Conservation (phyloP, 2,888 invertebrate species). For the Ophioninae sp. region DNA sequence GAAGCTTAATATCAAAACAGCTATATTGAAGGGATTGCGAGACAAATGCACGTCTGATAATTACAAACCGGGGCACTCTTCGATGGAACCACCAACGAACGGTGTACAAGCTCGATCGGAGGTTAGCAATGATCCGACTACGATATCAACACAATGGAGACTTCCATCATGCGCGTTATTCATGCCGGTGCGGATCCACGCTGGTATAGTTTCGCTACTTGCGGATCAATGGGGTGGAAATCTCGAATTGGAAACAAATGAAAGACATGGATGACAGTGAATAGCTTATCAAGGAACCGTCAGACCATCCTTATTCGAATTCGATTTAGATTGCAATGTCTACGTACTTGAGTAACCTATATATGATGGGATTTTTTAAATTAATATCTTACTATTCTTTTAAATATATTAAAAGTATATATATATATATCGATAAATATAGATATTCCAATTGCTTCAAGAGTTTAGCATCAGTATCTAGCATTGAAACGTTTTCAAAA, state of each 20-base stretch:
- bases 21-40: constrained; percentile 24
- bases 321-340: too few species aligned
- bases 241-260: neutral
- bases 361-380: too few species aligned
- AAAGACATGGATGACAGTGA: neutral
- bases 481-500: too few species aligned
- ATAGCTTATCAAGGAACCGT: neutral
- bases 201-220: neutral
- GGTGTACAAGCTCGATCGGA: constrained; percentile 36
- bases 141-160: neutral
- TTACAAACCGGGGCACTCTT: constrained; percentile 46
- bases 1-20: constrained; percentile 31
- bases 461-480: too few species aligned
- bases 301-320: too few species aligned
- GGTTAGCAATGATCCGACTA: constrained; percentile 31
- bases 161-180: constrained; percentile 52
- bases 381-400: too few species aligned
- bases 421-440: too few species aligned
- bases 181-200: neutral
- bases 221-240: too few species aligned
- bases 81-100: constrained; percentile 57
- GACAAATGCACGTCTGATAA: constrained; percentile 40
- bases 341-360: too few species aligned
- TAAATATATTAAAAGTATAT: too few species aligned
- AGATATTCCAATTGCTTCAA: too few species aligned